Evolutionary conservation across 2,888 invertebrate genomes (phyloP), one percentile per base, ranked within the genome.

Genomic region (Resseliella maxima): DNA sequence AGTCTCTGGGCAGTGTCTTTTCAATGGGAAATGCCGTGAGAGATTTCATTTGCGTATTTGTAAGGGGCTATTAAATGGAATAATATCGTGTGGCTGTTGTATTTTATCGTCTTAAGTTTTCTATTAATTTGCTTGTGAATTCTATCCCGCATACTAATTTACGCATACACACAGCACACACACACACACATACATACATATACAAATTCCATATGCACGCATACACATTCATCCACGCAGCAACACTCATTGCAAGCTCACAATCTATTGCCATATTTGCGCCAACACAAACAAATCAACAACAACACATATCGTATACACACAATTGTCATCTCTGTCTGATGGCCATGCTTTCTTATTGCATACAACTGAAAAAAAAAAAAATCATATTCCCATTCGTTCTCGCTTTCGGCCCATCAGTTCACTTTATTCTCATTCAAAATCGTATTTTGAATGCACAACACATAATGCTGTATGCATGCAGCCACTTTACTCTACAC

Each of bases 21-120:
- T 50, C 50, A 50, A 50, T 50, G 10, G 50, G 21, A 50, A 18
- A 18, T 21, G 21, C 50, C 59, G 59, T 59, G 59, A 59, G 59
- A 59, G n/a, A n/a, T n/a, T 72, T 72, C 72, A 72, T 72, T 72
- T 72, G 72, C 72, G 72, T 72, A 72, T 72, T 72, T 72, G 46
- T 59, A n/a, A n/a, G 6, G 24, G 24, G 1, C 59, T 6, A 24
- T 59, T 59, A 59, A 50, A 18, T 50, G 15, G 59, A 59, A 59
- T 24, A 24, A 59, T 59, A 59, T 59, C 59, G 27, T 59, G 3
- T 15, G 46, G 8, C 12, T 50, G 18, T 18, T 18, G 72, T 72
- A 31, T 24, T 59, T 10, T 3, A 24, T 59, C 59, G 59, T 59
- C 59, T 59, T 59, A 18, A 50, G 59, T 59, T 72, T 72, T 72